Conservation (phyloP, 2,113 vertebrate genomes). For the Hyperoodon ampullatus region DNA sequence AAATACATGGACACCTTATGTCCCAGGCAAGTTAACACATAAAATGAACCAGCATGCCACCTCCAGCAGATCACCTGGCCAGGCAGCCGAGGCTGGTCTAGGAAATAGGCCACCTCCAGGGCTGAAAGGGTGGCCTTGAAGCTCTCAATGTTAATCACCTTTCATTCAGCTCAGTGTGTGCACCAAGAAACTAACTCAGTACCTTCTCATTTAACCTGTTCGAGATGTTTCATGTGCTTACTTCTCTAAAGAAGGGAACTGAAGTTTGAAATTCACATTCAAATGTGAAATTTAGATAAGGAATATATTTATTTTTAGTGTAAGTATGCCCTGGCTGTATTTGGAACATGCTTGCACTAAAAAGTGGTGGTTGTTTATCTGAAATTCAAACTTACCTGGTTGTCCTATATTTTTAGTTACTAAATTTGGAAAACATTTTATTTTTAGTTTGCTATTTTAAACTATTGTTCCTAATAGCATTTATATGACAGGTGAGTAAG, state of each 20-base stretch:
- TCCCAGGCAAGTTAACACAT: not conserved
- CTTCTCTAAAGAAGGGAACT: not conserved
- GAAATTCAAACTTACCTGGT: not conserved
- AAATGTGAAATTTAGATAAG: not conserved
- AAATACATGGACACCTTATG: accelerated
- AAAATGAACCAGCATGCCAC: not conserved
- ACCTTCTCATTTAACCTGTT: not conserved
- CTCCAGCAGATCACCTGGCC: accelerated
- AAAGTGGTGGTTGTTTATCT: not conserved
- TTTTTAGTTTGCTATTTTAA: not conserved
- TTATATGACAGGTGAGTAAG: not conserved
- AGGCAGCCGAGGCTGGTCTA: not conserved
- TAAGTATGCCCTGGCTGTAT: no score
- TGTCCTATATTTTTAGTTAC: not conserved
- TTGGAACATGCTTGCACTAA: not conserved
- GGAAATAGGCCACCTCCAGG: accelerated
- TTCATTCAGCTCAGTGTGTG: accelerated
- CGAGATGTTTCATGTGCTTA: accelerated
- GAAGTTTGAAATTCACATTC: not conserved
- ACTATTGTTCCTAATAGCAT: not conserved
- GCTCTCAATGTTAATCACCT: accelerated
- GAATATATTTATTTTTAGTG: not conserved
- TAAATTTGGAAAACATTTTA: not conserved
- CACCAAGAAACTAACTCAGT: accelerated
- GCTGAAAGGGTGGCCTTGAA: accelerated